These are phyloP conservation scores for Brachionus rubens DNA, from an alignment of 1,140 invertebrate genomes.

Conservation along the genomic window DNA sequence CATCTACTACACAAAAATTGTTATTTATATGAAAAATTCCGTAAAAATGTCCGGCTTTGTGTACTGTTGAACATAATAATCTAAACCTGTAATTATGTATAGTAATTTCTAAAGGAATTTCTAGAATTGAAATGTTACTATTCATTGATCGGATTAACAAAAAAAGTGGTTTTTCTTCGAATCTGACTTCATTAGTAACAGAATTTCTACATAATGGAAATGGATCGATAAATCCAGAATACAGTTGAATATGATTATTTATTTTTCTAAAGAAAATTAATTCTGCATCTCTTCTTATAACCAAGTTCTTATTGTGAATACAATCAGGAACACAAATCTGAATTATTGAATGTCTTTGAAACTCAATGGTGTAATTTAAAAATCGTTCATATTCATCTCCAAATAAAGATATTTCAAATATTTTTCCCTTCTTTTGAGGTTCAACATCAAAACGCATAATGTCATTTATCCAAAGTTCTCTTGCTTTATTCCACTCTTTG, in stretches of 20 bases:
- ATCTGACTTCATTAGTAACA: constrained; percentile 1
- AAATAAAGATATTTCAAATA: constrained; percentile 18
- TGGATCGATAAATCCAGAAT: neutral
- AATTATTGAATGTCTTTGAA: neutral
- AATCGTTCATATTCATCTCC: neutral
- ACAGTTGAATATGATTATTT: neutral
- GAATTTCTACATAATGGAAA: neutral
- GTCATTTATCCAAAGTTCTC: neutral
- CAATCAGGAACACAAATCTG: neutral
- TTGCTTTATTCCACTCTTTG: neutral
- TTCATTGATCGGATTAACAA: neutral
- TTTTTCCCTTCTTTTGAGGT: neutral
- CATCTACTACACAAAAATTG: neutral
- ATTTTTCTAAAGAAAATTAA: constrained; percentile 15
- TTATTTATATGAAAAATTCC: constrained; percentile 17
- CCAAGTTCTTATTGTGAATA: neutral
- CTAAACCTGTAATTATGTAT: neutral
- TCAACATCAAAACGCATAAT: neutral
- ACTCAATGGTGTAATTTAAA: neutral
- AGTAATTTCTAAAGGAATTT: neutral
- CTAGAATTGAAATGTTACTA: neutral
- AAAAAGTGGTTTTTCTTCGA: neutral
- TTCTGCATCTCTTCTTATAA: constrained; percentile 3
- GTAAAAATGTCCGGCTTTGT: constrained; percentile 5
- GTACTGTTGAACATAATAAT: neutral